phyloP scores from a whole-genome alignment of 1,140 invertebrate species.

The Hirudo medicinalis region DNA sequence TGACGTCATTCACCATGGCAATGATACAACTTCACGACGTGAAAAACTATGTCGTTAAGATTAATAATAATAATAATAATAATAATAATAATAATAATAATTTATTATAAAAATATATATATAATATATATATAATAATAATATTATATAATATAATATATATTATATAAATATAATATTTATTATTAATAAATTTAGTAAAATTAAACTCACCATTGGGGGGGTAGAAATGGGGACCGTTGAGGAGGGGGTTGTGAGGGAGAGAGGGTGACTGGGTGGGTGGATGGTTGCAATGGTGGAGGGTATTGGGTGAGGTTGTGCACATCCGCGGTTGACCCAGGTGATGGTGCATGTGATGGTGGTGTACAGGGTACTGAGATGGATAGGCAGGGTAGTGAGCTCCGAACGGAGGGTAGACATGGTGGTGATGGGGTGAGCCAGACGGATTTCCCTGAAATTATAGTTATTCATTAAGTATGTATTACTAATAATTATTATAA shows the following conservation, averaged over 20 bases:
- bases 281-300: slow-evolving; percentile 29
- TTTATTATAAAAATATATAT: too few species aligned
- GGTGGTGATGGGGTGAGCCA: slow-evolving; percentile 28
- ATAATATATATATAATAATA: too few species aligned
- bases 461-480: too few species aligned
- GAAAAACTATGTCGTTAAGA: too few species aligned
- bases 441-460: slow-evolving; percentile 36
- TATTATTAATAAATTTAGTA: neutral
- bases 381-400: slow-evolving; percentile 30
- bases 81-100: too few species aligned
- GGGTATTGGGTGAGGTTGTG: slow-evolving; percentile 26
- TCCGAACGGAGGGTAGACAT: slow-evolving; percentile 31
- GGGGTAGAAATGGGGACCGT: slow-evolving; percentile 1
- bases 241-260: neutral
- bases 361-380: slow-evolving; percentile 28
- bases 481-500: too few species aligned
- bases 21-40: too few species aligned
- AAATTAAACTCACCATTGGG: slow-evolving; percentile 10
- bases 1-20: too few species aligned
- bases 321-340: slow-evolving; percentile 30
- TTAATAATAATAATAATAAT: too few species aligned
- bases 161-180: too few species aligned
- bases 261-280: slow-evolving; percentile 27
- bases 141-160: neutral
- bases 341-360: slow-evolving; percentile 30